Base-by-base conservation (phyloP, 2,797 vertebrate genomes). In the Scarus forsteni region DNA sequence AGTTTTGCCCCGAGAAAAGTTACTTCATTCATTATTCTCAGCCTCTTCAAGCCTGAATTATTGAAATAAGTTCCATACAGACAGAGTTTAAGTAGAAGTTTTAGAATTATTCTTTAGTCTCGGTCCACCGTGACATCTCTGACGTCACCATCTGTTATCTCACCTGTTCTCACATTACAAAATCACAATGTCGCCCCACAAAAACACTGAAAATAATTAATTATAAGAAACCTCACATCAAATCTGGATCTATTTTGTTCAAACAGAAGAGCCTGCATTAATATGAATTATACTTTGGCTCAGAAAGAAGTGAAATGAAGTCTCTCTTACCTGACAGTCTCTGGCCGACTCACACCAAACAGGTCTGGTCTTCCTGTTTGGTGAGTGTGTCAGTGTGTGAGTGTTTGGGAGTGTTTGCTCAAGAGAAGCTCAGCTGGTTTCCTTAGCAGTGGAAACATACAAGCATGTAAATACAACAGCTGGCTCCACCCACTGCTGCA, bases 361-460 rank as follows among this genome's bases (percentile, higher is more conserved):
- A 84, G 79, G 67, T 84, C 73, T 11, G 48, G 49, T 79, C 84
- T 93, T 92, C 90, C 91, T 92, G 92, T 92, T 90, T 88, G 84
- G 82, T 70, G 73, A 78, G 74, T 53, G 42, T 66, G 27, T 34
- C 48, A 44, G 34, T 54, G 54, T 73, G 58, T 64, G 68, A 66
- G 66, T 64, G 63, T 60, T 36, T 53, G 73, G 70, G 77, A 79
- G 81, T 85, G 84, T 86, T 86, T 91, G 84, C 70, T 51, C 73
- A 88, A 73, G 85, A 88, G 89, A 91, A 87, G 86, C 81, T 90
- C 48, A 85, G 85, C 78, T 81, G 70, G 93, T 93, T 93, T 88
- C 93, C 91, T 85, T 90, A 90, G 85, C 64, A 78, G 75, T 86
- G 77, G 80, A 85, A 83, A 71, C 49, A 82, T 63, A 77, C 60